phyloP scores from a whole-genome alignment of 2,888 invertebrate genomes.

The Clepsis dumicolana region DNA sequence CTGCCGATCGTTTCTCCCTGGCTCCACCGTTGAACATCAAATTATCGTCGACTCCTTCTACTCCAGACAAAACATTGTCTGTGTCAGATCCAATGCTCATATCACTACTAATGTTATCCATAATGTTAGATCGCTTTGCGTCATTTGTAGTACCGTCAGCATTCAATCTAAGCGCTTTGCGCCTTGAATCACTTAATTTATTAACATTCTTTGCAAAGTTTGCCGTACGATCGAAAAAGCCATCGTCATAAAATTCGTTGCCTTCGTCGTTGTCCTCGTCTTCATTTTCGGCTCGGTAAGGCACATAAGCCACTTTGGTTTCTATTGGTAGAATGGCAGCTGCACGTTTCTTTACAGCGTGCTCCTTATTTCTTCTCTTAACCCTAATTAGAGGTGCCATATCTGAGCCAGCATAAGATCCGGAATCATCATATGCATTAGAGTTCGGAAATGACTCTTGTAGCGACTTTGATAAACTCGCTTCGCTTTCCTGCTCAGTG shows the following conservation, averaged over 20 bases:
- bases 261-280: conserved; percentile 81
- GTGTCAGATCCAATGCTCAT: conserved; percentile 72
- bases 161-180: conserved; percentile 5
- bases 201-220: conserved; percentile 58
- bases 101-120: conserved; percentile 55
- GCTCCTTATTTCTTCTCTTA: conserved; percentile 69
- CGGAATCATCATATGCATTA: conserved; percentile 61
- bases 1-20: conserved; percentile 61
- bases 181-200: conserved; percentile 30
- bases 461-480: conserved; percentile 64
- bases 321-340: conserved; percentile 63
- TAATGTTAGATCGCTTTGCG: conserved; percentile 45
- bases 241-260: conserved; percentile 81
- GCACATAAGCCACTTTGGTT: conserved; percentile 70
- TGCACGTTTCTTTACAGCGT: conserved; percentile 63
- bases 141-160: conserved; percentile 43
- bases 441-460: conserved; percentile 78
- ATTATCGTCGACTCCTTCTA: conserved; percentile 75
- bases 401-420: conserved; percentile 56
- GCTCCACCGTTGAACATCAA: conserved; percentile 68
- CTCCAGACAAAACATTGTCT: conserved; percentile 71
- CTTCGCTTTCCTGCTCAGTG: conserved; percentile 52
- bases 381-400: conserved; percentile 73
- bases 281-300: conserved; percentile 71
- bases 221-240: conserved; percentile 76